phyloP scores from a whole-genome alignment of 2,113 vertebrate genomes.

The Rissa tridactyla region DNA sequence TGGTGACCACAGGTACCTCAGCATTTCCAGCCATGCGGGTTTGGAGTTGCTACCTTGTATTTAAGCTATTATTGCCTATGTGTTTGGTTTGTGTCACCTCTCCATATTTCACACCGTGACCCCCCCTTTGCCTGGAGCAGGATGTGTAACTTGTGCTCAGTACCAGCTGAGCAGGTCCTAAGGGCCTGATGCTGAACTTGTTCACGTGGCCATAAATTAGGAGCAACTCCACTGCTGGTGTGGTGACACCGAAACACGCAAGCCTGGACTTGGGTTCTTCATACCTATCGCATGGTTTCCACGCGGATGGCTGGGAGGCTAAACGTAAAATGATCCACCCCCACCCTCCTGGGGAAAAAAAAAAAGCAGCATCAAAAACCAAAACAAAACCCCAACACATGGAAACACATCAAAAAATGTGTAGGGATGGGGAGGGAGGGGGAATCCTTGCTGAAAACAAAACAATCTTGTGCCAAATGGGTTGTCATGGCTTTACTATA shows the following conservation, averaged over 20 bases:
- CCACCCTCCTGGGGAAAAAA: neutral
- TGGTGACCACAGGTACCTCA: neutral
- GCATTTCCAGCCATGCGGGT: neutral
- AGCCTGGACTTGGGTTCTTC: neutral
- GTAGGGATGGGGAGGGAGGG: neutral
- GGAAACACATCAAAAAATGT: neutral
- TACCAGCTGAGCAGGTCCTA: neutral
- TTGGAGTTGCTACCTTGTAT: neutral
- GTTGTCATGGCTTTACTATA: conserved; percentile 55
- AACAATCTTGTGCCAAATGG: conserved; percentile 31
- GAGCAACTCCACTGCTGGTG: neutral
- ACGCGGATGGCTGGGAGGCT: neutral
- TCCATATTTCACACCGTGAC: neutral
- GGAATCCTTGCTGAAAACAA: conserved; percentile 12
- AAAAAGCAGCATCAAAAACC: neutral
- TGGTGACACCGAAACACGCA: neutral
- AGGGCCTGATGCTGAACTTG: neutral
- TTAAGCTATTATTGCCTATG: neutral
- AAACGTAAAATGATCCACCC: conserved; percentile 5
- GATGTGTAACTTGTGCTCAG: neutral
- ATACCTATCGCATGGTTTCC: neutral
- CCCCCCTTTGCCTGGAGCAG: neutral
- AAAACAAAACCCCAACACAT: neutral
- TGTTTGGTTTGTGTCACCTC: neutral
- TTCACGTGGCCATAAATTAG: neutral